Conservation (phyloP, 2,888 invertebrate species). For the Drosophila quinaria region DNA sequence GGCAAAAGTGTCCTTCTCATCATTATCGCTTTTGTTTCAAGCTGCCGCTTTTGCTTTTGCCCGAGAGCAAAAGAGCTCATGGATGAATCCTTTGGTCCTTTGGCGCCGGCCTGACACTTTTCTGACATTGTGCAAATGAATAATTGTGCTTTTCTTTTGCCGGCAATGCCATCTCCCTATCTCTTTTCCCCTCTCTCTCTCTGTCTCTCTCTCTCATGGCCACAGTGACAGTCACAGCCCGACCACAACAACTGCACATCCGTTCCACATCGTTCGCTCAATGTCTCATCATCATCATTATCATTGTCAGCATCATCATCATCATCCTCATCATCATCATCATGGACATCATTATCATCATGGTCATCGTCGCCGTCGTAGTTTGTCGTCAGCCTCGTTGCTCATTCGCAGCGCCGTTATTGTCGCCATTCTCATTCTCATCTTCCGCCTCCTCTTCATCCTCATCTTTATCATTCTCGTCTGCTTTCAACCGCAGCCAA, state of each 20-base stretch:
- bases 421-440: conserved; percentile 22
- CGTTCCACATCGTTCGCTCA: conserved; percentile 81
- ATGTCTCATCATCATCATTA: conserved; percentile 72
- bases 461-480: conserved; percentile 13
- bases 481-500: conserved; percentile 69
- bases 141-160: conserved; percentile 84
- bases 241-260: conserved; percentile 81
- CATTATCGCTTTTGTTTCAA: conserved; percentile 77
- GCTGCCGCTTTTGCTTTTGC: conserved; percentile 36
- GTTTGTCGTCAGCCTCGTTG: conserved; percentile 76
- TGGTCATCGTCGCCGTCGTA: conserved; percentile 53
- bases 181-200: not conserved
- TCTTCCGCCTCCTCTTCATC: conserved; percentile 16
- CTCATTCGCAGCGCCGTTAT: conserved; percentile 60
- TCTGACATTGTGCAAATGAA: conserved; percentile 83
- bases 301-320: conserved; percentile 60
- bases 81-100: conserved; percentile 81
- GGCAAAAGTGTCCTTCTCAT: conserved; percentile 74
- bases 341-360: conserved; percentile 51
- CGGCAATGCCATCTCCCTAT: conserved; percentile 35
- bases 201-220: conserved; percentile 5
- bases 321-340: conserved; percentile 24
- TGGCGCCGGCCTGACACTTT: conserved; percentile 82
- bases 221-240: conserved; percentile 40
- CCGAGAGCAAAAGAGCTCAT: conserved; percentile 26